These are phyloP conservation scores for Vulpes vulpes DNA, from an alignment of 2,113 vertebrate genomes.

Conservation along the genomic window DNA sequence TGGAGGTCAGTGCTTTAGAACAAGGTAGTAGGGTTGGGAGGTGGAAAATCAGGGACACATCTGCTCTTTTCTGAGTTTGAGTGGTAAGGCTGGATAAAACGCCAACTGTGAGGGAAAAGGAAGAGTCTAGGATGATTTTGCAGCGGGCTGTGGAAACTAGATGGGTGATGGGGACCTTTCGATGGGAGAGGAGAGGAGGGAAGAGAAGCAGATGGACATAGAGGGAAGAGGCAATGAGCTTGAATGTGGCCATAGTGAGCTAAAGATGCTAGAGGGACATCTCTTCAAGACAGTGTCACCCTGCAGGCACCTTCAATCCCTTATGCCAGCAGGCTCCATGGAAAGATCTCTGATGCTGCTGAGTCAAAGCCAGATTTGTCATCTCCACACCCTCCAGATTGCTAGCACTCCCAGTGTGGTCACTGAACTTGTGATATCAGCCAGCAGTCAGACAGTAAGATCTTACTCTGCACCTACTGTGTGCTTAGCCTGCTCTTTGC, in stretches of 20 bases:
- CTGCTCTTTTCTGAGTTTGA: neutral
- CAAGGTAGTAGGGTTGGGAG: accelerated
- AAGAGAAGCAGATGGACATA: no score
- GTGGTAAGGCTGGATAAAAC: neutral
- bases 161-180: neutral
- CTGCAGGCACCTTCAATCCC: neutral
- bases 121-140: neutral
- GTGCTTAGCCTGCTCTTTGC: accelerated
- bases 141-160: accelerated
- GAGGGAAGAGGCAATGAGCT: neutral
- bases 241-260: neutral
- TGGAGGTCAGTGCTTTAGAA: neutral
- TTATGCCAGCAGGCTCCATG: accelerated
- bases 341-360: neutral
- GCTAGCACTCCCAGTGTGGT: accelerated
- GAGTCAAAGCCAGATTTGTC: neutral
- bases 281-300: neutral
- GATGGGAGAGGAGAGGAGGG: neutral
- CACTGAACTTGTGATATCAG: neutral
- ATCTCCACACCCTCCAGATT: no score
- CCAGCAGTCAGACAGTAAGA: neutral
- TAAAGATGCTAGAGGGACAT: accelerated
- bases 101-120: neutral
- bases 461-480: no score
- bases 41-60: no score